These are phyloP conservation scores for Stigmatopora nigra DNA, from an alignment of 2,113 vertebrate species.

Conservation along the genomic window DNA sequence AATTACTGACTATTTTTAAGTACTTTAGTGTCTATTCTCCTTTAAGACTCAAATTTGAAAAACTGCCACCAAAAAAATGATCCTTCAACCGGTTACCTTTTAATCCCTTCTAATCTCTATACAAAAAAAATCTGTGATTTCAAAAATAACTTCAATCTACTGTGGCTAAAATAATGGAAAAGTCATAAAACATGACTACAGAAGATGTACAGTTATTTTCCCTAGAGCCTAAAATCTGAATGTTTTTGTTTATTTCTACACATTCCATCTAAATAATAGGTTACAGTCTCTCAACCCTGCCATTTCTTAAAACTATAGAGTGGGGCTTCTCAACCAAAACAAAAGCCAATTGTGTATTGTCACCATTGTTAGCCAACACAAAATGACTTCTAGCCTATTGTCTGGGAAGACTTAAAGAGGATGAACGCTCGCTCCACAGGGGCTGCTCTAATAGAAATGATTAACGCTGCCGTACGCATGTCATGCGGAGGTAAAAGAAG, in stretches of 20 bases:
- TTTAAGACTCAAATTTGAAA: no score
- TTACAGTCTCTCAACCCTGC: conserved; percentile 15
- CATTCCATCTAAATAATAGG: conserved; percentile 17
- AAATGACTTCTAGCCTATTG: conserved; percentile 41
- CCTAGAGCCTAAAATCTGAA: not conserved
- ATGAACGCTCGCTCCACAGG: conserved; percentile 24
- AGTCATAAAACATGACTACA: not conserved
- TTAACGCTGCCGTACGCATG: conserved; percentile 6
- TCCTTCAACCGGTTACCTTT: no score
- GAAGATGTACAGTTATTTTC: not conserved
- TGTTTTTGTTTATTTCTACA: not conserved
- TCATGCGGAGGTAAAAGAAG: conserved; percentile 1
- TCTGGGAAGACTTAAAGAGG: conserved; percentile 39
- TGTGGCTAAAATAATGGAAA: not conserved
- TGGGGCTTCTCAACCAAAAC: conserved; percentile 18
- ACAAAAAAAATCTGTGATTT: not conserved
- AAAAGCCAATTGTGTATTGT: conserved; percentile 35
- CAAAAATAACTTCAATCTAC: not conserved
- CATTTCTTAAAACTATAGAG: conserved; percentile 22
- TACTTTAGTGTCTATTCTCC: no score
- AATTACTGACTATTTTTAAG: no score
- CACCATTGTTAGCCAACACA: conserved; percentile 33
- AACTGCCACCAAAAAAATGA: no score
- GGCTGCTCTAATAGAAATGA: conserved; percentile 17
- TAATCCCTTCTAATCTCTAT: not conserved